Evolutionary conservation across 2,113 vertebrate species (phyloP).

Genomic region (Scomber scombrus): DNA sequence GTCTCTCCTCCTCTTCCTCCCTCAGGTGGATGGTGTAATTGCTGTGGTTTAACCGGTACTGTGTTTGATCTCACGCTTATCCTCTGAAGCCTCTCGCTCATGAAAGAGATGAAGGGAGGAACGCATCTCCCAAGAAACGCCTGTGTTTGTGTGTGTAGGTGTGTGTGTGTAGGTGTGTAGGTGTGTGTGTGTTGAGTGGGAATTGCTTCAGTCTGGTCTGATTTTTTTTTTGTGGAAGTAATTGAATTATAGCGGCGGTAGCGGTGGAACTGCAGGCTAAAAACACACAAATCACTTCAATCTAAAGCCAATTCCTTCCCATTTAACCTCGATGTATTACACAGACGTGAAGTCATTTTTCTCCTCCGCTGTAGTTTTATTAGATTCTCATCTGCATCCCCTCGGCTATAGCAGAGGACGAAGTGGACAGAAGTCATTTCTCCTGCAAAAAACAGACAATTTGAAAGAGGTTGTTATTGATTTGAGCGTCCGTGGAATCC

Average conservation of each 20-base stretch:
- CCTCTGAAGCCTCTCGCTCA: slow-evolving; percentile 61
- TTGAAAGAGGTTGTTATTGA: slow-evolving; percentile 17
- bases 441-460: slow-evolving; percentile 25
- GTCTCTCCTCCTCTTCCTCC: slow-evolving; percentile 21
- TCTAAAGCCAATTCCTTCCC: slow-evolving; percentile 75
- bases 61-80: slow-evolving; percentile 78
- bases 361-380: slow-evolving; percentile 51
- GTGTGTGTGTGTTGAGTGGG: slow-evolving; percentile 8
- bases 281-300: slow-evolving; percentile 76
- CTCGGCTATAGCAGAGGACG: slow-evolving; percentile 27
- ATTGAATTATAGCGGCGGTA: slow-evolving; percentile 73
- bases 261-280: slow-evolving; percentile 67
- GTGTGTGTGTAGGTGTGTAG: too few relatives aligned
- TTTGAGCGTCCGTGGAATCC: neutral
- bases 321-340: slow-evolving; percentile 71
- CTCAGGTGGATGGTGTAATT: slow-evolving; percentile 76
- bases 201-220: slow-evolving; percentile 60
- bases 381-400: slow-evolving; percentile 66
- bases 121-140: slow-evolving; percentile 46
- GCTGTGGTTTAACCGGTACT: slow-evolving; percentile 69
- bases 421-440: slow-evolving; percentile 15
- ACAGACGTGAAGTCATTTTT: slow-evolving; percentile 51
- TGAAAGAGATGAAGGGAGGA: slow-evolving; percentile 70
- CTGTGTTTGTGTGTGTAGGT: slow-evolving; percentile 13
- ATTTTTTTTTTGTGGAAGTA: slow-evolving; percentile 62